These are phyloP conservation scores for Gadus chalcogrammus DNA, from an alignment of 2,113 vertebrate species.

Conservation along the genomic window DNA sequence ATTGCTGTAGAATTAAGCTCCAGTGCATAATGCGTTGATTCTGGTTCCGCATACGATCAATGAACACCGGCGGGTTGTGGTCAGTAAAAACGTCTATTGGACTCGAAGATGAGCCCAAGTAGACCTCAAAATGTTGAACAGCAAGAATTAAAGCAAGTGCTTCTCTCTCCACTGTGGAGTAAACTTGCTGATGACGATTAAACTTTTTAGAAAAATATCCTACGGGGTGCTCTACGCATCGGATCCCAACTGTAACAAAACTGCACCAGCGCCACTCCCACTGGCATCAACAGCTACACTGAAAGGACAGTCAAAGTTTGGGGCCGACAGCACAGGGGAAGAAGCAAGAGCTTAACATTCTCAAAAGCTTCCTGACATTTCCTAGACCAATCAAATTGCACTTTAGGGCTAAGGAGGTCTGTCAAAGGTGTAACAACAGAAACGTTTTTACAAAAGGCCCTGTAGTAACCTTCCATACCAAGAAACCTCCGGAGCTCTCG, in stretches of 20 bases:
- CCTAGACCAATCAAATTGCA: not conserved
- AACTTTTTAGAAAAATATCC: slow-evolving; percentile 4
- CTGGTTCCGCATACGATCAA: too few relatives aligned
- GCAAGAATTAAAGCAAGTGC: not conserved
- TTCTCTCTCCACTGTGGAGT: slow-evolving; percentile 5
- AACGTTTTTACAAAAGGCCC: not conserved
- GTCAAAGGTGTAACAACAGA: not conserved
- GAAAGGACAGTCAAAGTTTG: not conserved
- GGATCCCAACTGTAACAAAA: slow-evolving; percentile 3
- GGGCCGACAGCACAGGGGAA: slow-evolving; percentile 1
- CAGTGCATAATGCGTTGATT: too few relatives aligned
- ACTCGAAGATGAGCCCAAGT: not conserved
- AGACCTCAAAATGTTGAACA: slow-evolving; percentile 9
- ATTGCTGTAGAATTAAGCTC: too few relatives aligned
- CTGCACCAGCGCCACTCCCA: slow-evolving; percentile 1
- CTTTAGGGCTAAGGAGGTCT: not conserved
- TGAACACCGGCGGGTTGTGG: too few relatives aligned
- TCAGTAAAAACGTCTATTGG: too few relatives aligned
- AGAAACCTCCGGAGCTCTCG: slow-evolving; percentile 11
- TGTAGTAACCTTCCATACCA: slow-evolving; percentile 1
- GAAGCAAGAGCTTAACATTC: slow-evolving; percentile 2
- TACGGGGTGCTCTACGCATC: not conserved
- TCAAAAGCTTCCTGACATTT: slow-evolving; percentile 15
- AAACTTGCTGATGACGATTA: not conserved
- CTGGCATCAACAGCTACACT: slow-evolving; percentile 11